phyloP scores from a whole-genome alignment of 2,888 invertebrate species.

The Bugula neritina region DNA sequence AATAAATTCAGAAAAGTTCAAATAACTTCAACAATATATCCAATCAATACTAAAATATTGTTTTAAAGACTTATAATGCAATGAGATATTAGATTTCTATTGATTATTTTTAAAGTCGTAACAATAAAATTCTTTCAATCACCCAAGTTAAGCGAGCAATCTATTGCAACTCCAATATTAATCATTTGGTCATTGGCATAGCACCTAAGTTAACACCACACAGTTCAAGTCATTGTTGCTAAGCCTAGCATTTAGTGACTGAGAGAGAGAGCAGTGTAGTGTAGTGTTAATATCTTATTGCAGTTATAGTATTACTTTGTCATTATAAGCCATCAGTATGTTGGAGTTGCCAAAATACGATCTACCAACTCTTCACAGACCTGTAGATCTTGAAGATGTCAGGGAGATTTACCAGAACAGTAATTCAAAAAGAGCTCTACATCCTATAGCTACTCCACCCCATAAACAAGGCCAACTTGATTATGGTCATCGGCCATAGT shows the following conservation, averaged over 20 bases:
- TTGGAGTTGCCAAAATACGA: constrained; percentile 9
- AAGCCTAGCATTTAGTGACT: too few species aligned
- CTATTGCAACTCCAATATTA: background rate
- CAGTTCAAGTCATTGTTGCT: background rate
- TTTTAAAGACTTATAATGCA: background rate
- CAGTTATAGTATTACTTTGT: too few species aligned
- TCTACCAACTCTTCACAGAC: constrained; percentile 16
- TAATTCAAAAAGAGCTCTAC: background rate
- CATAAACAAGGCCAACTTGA: background rate
- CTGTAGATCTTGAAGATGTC: background rate
- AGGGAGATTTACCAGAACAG: background rate
- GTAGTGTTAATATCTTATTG: too few species aligned
- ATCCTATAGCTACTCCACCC: background rate
- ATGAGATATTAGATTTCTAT: background rate
- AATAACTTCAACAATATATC: background rate
- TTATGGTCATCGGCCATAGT: constrained; percentile 12
- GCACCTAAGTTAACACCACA: background rate
- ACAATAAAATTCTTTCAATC: background rate
- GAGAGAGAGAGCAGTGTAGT: too few species aligned
- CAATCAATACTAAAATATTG: background rate
- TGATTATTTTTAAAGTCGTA: background rate
- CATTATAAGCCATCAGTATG: too few species aligned
- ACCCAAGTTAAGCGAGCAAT: background rate
- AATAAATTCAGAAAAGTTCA: background rate
- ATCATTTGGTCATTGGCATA: background rate